These are phyloP conservation scores for Dromaius novaehollandiae DNA, from an alignment of 2,113 vertebrate genomes.

Conservation along the genomic window DNA sequence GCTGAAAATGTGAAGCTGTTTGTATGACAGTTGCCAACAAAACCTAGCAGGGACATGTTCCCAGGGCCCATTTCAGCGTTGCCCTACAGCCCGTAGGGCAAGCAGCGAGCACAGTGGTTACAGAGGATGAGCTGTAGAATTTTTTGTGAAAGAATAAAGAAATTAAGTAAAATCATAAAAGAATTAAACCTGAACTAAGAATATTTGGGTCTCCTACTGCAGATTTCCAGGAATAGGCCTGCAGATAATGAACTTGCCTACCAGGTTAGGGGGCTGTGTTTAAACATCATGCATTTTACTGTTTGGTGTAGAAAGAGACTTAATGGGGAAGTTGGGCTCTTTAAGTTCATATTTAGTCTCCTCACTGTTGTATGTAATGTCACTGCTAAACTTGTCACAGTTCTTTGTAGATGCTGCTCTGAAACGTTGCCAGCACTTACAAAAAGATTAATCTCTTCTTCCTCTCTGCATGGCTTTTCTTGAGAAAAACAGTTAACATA, in stretches of 20 bases:
- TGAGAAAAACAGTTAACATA: conserved; percentile 45
- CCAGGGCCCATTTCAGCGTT: neutral
- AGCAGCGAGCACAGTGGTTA: neutral
- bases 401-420: conserved; percentile 20
- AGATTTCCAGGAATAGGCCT: neutral
- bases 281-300: neutral
- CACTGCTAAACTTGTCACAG: conserved; percentile 17
- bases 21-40: neutral
- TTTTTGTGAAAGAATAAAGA: neutral
- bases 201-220: neutral
- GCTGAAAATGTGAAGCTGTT: neutral
- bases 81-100: neutral
- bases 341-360: neutral
- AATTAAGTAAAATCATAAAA: neutral
- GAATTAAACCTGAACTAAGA: neutral
- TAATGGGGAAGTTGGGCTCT: neutral
- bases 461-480: conserved; percentile 26
- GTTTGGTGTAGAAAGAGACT: neutral
- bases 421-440: conserved; percentile 36
- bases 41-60: neutral
- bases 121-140: neutral
- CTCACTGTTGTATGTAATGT: neutral
- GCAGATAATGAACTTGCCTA: neutral
- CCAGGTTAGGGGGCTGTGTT: neutral
- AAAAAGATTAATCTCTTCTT: conserved; percentile 45